phyloP scores from a whole-genome alignment of 2,888 invertebrate genomes.

The Liposcelis brunnea region DNA sequence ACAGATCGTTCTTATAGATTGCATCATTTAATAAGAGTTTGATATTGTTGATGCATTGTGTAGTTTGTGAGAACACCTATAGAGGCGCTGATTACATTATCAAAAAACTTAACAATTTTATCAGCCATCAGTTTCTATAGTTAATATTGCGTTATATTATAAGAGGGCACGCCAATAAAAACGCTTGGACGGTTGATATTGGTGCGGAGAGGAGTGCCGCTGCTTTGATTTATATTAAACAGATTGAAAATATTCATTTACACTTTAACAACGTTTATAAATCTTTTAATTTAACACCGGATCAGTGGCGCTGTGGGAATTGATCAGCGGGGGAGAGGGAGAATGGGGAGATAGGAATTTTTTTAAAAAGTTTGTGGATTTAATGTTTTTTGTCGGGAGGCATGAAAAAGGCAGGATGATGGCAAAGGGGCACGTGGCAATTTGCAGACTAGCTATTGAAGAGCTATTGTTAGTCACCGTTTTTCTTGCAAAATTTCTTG shows the following conservation, averaged over 20 bases:
- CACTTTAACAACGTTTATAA: slow-evolving; percentile 1
- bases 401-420: too few species aligned
- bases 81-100: slow-evolving; percentile 8
- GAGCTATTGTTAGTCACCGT: too few species aligned
- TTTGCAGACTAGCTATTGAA: too few species aligned
- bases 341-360: too few species aligned
- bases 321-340: too few species aligned
- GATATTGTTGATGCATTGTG: slow-evolving; percentile 5
- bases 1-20: slow-evolving; percentile 3
- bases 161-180: not conserved
- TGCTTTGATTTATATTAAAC: not conserved
- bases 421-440: too few species aligned
- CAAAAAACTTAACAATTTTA: slow-evolving; percentile 7
- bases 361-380: too few species aligned
- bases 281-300: not conserved
- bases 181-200: not conserved
- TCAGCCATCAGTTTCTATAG: slow-evolving; percentile 7
- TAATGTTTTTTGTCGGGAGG: too few species aligned
- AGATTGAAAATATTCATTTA: slow-evolving; percentile 5
- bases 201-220: not conserved
- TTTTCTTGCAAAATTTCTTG: too few species aligned
- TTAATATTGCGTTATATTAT: not conserved
- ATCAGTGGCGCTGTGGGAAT: slow-evolving; percentile 1
- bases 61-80: slow-evolving; percentile 5
- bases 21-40: slow-evolving; percentile 4